phyloP scores from a whole-genome alignment of 2,113 vertebrate genomes.

The Sturnira hondurensis region DNA sequence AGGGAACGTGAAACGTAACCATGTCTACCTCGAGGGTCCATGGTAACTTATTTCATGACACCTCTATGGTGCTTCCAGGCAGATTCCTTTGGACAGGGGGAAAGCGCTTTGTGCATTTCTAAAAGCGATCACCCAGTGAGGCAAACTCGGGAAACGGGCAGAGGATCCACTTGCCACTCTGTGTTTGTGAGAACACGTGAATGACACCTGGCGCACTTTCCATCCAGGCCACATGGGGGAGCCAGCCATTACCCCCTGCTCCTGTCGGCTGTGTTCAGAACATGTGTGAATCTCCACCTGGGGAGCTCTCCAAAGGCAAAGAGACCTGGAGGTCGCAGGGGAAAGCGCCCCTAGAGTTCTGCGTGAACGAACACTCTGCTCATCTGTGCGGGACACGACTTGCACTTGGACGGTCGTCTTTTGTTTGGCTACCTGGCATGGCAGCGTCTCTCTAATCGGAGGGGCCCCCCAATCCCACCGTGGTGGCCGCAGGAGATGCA shows the following conservation, averaged over 20 bases:
- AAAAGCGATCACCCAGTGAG: neutral
- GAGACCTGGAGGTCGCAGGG: neutral
- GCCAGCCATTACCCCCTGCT: neutral
- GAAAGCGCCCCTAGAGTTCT: neutral
- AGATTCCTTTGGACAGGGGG: conserved; percentile 13
- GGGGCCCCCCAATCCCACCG: neutral
- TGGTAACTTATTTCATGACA: conserved; percentile 39
- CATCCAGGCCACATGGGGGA: neutral
- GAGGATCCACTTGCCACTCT: neutral
- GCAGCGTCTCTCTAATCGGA: neutral
- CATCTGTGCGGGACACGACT: neutral
- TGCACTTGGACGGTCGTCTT: neutral
- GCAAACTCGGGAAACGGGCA: neutral
- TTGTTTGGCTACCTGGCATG: neutral
- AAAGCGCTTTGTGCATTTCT: neutral
- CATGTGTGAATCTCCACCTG: neutral
- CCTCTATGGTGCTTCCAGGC: neutral
- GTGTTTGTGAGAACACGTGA: neutral
- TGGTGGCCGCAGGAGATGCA: neutral
- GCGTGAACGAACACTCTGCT: neutral
- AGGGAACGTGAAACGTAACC: conserved; percentile 37
- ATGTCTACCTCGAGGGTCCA: neutral
- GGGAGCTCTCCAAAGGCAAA: neutral
- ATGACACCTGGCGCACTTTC: neutral
- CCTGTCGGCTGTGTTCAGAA: neutral